Evolutionary conservation across 2,797 vertebrate genomes (phyloP), one percentile per base, ranked within the genome.

Genomic region (Sphenopsis melanotis): DNA sequence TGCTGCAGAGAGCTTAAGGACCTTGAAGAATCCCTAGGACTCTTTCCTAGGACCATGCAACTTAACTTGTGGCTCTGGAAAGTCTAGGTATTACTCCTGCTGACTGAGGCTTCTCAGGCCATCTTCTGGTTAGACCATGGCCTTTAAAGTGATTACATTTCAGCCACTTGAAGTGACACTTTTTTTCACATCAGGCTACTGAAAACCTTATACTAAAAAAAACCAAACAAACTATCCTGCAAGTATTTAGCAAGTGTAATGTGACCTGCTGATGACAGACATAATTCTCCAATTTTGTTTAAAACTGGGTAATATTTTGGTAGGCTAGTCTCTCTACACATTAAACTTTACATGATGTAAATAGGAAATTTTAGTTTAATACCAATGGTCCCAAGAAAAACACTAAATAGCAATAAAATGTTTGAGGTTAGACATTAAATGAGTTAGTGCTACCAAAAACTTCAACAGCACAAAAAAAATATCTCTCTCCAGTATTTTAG

Each of bases 341-440:
- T 89, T 94, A 94, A 95, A 92, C 84, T 94, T 95, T 94, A 94
- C 94, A 93, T 78, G 86, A 92, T 92, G 83, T 84, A 95, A 95
- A 96, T 96, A 95, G 94, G 88, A 94, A 95, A 96, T 74, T 91
- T 93, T 94, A 91, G 86, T 96, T 97, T 96, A 93, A 92, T 90
- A 93, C 83, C 87, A 96, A 66, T 56, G 75, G 77, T 87, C 83
- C 80, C 94, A 96, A 94, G 87, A 97, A 97, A 96, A 95, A 95
- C 91, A 94, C 87, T 61, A 92, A 92, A 96, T 77, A 95, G 94
- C 78, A 96, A 94, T 96, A 95, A 95, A 94, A 93, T 90, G 79
- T 94, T 91, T 94, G 93, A 96, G 93, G 90, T 94, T 95, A 92
- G 90, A 93, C 90, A 83, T 94, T 95, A 95, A 90, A 81, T 90